These are phyloP conservation scores for Romanogobio albipinnatus DNA, from an alignment of 2,113 vertebrate genomes.

Conservation along the genomic window DNA sequence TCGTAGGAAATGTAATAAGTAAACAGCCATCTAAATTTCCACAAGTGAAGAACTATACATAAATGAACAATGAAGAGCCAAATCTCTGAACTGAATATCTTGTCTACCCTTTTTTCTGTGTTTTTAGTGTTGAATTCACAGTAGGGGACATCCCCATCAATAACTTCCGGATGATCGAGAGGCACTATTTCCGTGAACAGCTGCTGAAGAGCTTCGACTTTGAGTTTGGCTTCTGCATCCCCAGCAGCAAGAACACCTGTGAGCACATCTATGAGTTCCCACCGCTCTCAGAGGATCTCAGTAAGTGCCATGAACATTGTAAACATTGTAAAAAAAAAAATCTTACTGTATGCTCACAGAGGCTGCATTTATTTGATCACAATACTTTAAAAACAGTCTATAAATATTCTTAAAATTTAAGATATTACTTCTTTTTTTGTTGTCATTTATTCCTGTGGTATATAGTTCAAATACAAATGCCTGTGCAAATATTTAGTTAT, in stretches of 20 bases:
- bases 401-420: too few relatives aligned
- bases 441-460: too few relatives aligned
- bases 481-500: too few relatives aligned
- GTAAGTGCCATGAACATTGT: constrained; percentile 73
- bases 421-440: too few relatives aligned
- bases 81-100: background rate
- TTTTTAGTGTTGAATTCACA: constrained; percentile 91
- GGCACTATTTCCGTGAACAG: constrained; percentile 94
- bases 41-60: background rate
- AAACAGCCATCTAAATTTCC: background rate
- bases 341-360: background rate
- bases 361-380: background rate
- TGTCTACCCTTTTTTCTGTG: constrained; percentile 28
- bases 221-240: constrained; percentile 98
- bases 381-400: background rate
- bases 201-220: constrained; percentile 97
- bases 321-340: too few relatives aligned
- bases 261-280: constrained; percentile 99
- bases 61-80: background rate
- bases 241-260: constrained; percentile 97
- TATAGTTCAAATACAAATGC: too few relatives aligned
- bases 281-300: constrained; percentile 91
- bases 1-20: background rate
- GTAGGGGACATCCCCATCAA: constrained; percentile 94
- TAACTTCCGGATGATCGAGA: constrained; percentile 98